phyloP scores from a whole-genome alignment of 2,888 invertebrate species.

The Luperina nickerlii region DNA sequence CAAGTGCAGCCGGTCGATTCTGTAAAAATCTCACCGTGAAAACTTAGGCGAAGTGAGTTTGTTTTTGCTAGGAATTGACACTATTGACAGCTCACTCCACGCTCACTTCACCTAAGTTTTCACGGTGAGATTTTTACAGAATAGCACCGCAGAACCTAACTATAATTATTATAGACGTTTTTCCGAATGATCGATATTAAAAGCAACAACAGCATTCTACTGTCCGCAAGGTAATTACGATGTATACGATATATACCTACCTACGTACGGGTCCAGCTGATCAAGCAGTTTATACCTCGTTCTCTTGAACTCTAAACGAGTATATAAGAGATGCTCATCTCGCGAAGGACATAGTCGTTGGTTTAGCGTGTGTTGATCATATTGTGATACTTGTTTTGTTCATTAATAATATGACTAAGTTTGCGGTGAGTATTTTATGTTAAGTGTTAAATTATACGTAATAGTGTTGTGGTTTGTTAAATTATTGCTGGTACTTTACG shows the following conservation, averaged over 20 bases:
- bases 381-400: constrained; percentile 36
- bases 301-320: constrained; percentile 31
- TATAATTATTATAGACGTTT: no score
- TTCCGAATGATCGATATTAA: constrained; percentile 1
- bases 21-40: no score
- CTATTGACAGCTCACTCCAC: no score
- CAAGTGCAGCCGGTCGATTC: no score
- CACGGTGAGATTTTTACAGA: no score
- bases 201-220: constrained; percentile 12
- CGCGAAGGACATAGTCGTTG: constrained; percentile 44
- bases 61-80: no score
- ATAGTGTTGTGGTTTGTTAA: constrained; percentile 19
- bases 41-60: no score
- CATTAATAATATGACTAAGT: constrained; percentile 47
- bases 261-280: constrained; percentile 19
- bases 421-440: constrained; percentile 45
- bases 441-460: not conserved
- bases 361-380: constrained; percentile 13
- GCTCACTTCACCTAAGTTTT: no score
- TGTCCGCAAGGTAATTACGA: constrained; percentile 18
- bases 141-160: not conserved
- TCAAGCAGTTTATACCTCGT: not conserved
- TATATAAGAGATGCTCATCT: constrained; percentile 51
- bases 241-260: not conserved
- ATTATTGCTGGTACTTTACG: constrained; percentile 2